Conservation (phyloP, 2,888 invertebrate species). For the Amphimallon solstitiale region DNA sequence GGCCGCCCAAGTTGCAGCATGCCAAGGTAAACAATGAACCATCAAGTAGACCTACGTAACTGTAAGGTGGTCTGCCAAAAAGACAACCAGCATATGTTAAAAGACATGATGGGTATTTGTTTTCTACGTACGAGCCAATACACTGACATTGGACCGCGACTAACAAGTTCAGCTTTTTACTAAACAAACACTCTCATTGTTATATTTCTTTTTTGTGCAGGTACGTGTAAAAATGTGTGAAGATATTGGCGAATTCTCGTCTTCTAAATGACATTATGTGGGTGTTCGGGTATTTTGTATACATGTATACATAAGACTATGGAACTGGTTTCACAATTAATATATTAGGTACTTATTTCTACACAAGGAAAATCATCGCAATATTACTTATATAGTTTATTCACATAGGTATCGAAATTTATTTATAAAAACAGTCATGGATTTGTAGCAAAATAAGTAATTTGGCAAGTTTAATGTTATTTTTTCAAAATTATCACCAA, state of each 20-base stretch:
- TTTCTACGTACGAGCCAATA: conserved; percentile 24
- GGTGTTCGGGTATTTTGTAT: too few species aligned
- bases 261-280: too few species aligned
- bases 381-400: too few species aligned
- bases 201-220: conserved; percentile 4
- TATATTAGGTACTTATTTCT: too few species aligned
- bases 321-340: too few species aligned
- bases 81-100: conserved; percentile 37
- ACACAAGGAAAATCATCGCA: too few species aligned
- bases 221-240: neutral
- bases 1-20: conserved; percentile 37
- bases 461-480: too few species aligned
- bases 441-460: too few species aligned
- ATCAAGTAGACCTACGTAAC: conserved; percentile 36
- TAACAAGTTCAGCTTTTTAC: conserved; percentile 19
- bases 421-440: too few species aligned
- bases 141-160: conserved; percentile 28
- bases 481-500: too few species aligned
- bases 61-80: conserved; percentile 38
- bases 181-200: conserved; percentile 4
- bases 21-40: conserved; percentile 36
- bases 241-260: neutral
- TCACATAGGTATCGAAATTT: too few species aligned
- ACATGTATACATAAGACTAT: too few species aligned
- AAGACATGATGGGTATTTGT: conserved; percentile 36